Percentiles rank a stretch among this genome's conserved stretches.
These are phyloP conservation scores for Ypsolopha scabrella DNA, from an alignment of 2,888 invertebrate species.

Conservation along the genomic window DNA sequence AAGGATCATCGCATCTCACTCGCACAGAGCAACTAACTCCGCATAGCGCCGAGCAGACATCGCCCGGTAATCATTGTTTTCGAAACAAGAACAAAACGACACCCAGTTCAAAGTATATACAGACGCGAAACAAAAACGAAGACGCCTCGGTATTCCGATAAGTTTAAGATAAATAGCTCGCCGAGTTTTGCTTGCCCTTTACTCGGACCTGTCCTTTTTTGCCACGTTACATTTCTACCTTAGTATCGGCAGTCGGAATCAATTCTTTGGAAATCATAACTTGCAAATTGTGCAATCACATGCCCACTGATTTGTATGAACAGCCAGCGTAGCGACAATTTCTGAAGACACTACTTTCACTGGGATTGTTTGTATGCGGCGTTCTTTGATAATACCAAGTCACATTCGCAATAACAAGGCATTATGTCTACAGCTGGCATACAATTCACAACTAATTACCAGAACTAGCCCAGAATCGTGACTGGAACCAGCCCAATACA, in stretches of 20 bases:
- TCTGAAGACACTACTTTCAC: too few species aligned
- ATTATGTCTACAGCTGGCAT: too few species aligned
- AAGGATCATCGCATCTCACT: constrained; percentile 56
- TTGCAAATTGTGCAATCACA: constrained; percentile 18
- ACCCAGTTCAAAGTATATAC: constrained; percentile 48
- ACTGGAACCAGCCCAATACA: too few species aligned
- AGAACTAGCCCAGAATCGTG: too few species aligned
- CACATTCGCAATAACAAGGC: too few species aligned
- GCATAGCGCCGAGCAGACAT: constrained; percentile 26
- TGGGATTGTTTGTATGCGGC: too few species aligned
- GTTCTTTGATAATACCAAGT: too few species aligned
- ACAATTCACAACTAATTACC: too few species aligned
- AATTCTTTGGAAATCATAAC: constrained; percentile 34
- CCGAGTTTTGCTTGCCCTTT: constrained; percentile 49
- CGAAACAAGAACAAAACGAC: constrained; percentile 54
- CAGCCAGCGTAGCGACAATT: too few species aligned
- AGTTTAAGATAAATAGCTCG: constrained; percentile 64
- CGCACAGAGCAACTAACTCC: constrained; percentile 32
- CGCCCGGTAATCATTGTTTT: constrained; percentile 57
- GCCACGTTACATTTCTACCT: constrained; percentile 30
- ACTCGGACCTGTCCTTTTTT: constrained; percentile 33
- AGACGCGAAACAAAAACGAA: constrained; percentile 51
- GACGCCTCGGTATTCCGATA: constrained; percentile 53
- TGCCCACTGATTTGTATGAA: too few species aligned
- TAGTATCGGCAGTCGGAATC: constrained; percentile 34